Evolutionary conservation across 2,797 vertebrate species (phyloP), one percentile per base, ranked within the genome.

Genomic region (Sciurus vulgaris): DNA sequence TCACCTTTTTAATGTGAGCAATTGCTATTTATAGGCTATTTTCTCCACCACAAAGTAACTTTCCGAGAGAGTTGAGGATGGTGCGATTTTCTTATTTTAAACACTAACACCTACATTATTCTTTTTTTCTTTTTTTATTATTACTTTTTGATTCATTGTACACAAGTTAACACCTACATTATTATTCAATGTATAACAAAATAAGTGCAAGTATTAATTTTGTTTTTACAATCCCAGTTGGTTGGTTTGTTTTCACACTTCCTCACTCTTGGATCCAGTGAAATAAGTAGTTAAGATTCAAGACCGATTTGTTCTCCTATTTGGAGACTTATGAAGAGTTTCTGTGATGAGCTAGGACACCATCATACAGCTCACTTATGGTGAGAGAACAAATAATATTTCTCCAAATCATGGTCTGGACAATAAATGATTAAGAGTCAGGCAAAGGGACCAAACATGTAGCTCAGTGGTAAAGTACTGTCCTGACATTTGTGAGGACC

Each of bases 51-150:
- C 22, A 67, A 63, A 89, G 22, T 63, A 61, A 89, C 28, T 85
- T 94, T 73, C 51, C 59, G 83, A 92, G 83, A 92, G 47, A 94
- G 47, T 92, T 93, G 7, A 73, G 51, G 51, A 79, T 67, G 44
- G 15, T 61, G 15, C 51, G 8, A 4, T 44, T 89, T 96, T 92
- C 26, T 61, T 85, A 22, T 5, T 91, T 81, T 73, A 78, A 91
- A 74, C 5, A 78, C 22, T 74, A n/a, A 67, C 33, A 67, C 30
- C 51, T 86, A 41, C 20, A 44, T 5, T 51, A 54, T 67, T 76
- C 59, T 76, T 95, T 47, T 47, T 47, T 47, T n/a, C n/a, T 7
- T 47, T 7, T 47, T 47, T 47, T 38, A 38, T 38, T 38, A 38
- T 38, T 38, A 38, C 38, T 38, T 47, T 47, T 47, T 47, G 44